These are phyloP conservation scores for Dufourea novaeangliae DNA, from an alignment of 1,140 invertebrate genomes.

Conservation along the genomic window DNA sequence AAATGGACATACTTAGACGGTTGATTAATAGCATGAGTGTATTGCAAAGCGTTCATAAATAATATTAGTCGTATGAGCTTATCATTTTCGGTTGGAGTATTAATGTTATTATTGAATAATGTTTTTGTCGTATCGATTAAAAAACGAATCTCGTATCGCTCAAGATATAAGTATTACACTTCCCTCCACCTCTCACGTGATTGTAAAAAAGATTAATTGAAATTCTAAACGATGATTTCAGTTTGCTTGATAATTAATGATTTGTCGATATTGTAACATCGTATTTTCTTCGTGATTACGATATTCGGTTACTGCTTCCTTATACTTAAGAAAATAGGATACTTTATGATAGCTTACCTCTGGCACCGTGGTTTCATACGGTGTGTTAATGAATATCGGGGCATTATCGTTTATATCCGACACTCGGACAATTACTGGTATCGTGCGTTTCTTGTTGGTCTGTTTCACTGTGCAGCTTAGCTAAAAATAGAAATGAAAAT, in stretches of 20 bases:
- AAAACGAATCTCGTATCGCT: background rate
- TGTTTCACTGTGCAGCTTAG: slow-evolving; percentile 89
- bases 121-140: background rate
- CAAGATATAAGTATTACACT: background rate
- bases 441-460: slow-evolving; percentile 89
- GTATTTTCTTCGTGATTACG: background rate
- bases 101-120: background rate
- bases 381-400: slow-evolving; percentile 89
- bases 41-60: background rate
- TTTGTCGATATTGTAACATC: background rate
- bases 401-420: slow-evolving; percentile 96
- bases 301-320: slow-evolving; percentile 9
- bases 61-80: too few relatives aligned
- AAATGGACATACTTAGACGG: too few relatives aligned
- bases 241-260: background rate
- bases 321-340: background rate
- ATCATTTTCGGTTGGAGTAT: background rate
- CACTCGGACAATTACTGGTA: slow-evolving; percentile 93
- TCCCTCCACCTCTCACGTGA: background rate
- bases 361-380: slow-evolving; percentile 92
- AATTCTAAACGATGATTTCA: slow-evolving; percentile 8
- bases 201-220: slow-evolving; percentile 15
- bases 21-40: too few relatives aligned
- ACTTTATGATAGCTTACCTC: slow-evolving; percentile 86
- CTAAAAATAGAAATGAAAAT: slow-evolving; percentile 81